Base-by-base conservation (phyloP, 1,140 invertebrate species). In the Megalonaias nervosa region DNA sequence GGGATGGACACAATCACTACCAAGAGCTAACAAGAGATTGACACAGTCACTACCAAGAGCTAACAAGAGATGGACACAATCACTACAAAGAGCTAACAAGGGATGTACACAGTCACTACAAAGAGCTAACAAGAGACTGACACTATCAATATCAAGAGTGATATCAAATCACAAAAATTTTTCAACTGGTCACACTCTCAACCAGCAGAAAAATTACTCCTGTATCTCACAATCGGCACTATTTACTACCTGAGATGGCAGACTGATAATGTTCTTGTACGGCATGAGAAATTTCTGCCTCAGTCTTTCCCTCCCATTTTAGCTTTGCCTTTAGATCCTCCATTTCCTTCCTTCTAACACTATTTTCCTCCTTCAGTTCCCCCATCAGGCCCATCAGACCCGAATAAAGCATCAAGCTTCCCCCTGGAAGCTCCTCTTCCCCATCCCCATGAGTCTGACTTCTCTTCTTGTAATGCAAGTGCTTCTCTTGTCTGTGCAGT, bases 311-410 rank as follows among this genome's bases (percentile, higher is more conserved):
- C 67, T 84, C 77, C 59, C 71, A 71, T 67, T 79, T 72, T 59
- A 86, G 56, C 21, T 74, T 74, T 61, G 72, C 56, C 31, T 74
- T 80, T 57, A 75, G 74, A 56, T 75, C 48, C 21, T 80, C 69
- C 59, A 80, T 60, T 56, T 81, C 73, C 26, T 60, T 71, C 15
- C 76, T 55, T n/a, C 74, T 64, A 60, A 73, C 70, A 14, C 76
- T 57, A 72, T 85, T 73, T 17, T 64, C 71, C 14, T 78, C 56
- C 26, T 62, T 64, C 19, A 84, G 70, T 64, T 84, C 77, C 71
- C 85, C 85, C 84, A 88, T 87, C 38, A 88, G 64, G 16, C 72
- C 77, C 17, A 69, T 68, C n/a, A 85, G 59, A 16, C 81, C 80
- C 14, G 68, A 67, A 15, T 64, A 64, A 66, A 84, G 60, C n/a